Percentiles rank a stretch among this genome's conserved stretches.
Evolutionary conservation across 2,113 vertebrate species (phyloP).

Genomic region (Genyomyrus donnyi): DNA sequence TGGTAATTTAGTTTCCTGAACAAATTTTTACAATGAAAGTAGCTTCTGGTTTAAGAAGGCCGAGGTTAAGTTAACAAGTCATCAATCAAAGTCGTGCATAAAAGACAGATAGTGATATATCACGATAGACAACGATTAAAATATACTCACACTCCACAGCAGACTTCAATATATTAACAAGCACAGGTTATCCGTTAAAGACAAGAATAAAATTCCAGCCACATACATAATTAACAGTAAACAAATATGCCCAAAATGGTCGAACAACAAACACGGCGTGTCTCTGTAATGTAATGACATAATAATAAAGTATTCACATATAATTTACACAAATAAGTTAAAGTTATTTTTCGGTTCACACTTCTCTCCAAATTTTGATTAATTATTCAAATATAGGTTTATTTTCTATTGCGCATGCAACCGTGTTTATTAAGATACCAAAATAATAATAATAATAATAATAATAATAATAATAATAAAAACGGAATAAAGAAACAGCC

Average conservation of each 20-base stretch:
- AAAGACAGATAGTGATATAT: background rate
- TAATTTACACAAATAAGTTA: background rate
- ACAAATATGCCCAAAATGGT: background rate
- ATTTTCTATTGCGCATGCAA: background rate
- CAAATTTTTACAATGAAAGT: background rate
- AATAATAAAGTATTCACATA: background rate
- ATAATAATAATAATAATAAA: no score
- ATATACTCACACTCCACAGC: background rate
- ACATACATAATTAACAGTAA: background rate
- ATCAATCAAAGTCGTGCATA: background rate
- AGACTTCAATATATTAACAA: background rate
- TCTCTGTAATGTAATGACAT: background rate
- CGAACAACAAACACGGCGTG: background rate
- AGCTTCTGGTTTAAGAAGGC: conserved; percentile 6
- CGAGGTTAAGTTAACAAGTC: conserved; percentile 22
- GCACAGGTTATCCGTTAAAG: background rate
- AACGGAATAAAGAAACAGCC: background rate
- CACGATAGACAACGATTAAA: background rate
- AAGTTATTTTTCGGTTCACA: background rate
- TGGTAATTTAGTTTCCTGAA: background rate
- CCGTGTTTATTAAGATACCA: background rate
- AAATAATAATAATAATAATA: background rate
- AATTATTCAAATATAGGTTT: background rate
- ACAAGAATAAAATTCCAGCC: background rate
- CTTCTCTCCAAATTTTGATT: background rate